Evolutionary conservation across 2,888 invertebrate genomes (phyloP).

Genomic region (Allolobophora icterica): DNA sequence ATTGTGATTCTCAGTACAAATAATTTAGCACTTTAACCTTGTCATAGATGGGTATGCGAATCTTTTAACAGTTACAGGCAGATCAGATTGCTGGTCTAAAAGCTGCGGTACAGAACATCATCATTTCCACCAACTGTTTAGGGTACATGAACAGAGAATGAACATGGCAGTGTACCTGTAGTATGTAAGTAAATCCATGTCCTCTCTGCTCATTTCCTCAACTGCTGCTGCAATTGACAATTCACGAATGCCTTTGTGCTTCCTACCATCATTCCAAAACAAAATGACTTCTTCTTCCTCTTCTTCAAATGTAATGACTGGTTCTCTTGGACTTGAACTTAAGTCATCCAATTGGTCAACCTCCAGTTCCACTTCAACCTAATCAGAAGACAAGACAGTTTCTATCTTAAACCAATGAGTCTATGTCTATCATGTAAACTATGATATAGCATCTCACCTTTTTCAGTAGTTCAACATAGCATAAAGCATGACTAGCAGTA

Average conservation of each 20-base stretch:
- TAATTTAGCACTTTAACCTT: no score
- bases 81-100: not conserved
- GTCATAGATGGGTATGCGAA: no score
- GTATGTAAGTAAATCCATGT: slow-evolving; percentile 84
- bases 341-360: slow-evolving; percentile 62
- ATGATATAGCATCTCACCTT: no score
- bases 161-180: slow-evolving; percentile 70
- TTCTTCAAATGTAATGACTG: slow-evolving; percentile 67
- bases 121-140: not conserved
- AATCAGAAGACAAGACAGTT: slow-evolving; percentile 36
- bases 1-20: no score
- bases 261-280: slow-evolving; percentile 78
- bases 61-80: no score
- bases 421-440: no score
- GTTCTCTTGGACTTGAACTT: slow-evolving; percentile 52
- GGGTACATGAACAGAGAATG: not conserved
- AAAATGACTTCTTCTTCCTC: slow-evolving; percentile 83
- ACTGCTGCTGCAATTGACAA: slow-evolving; percentile 77
- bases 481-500: no score
- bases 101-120: not conserved
- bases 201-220: slow-evolving; percentile 70
- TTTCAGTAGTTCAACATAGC: no score
- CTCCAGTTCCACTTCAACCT: slow-evolving; percentile 72
- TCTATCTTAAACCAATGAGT: no score
- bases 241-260: slow-evolving; percentile 76